phyloP scores from a whole-genome alignment of 2,888 invertebrate species.

The Scaptomyza tumidula region DNA sequence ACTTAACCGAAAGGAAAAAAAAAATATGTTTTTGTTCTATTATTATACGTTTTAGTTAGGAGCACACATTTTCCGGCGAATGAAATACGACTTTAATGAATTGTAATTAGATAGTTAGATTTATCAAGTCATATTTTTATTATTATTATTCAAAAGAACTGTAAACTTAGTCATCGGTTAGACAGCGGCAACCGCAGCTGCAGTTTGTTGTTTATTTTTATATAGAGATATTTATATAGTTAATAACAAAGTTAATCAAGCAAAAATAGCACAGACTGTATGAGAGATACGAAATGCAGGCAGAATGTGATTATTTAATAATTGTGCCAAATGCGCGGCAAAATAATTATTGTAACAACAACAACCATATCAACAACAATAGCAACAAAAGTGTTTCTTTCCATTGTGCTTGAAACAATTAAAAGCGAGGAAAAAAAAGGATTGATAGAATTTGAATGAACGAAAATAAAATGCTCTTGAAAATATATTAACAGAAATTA shows the following conservation, averaged over 20 bases:
- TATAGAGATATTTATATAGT: conserved; percentile 40
- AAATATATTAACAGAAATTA: no score
- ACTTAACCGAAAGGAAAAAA: background rate
- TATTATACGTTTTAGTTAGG: background rate
- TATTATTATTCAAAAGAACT: conserved; percentile 40
- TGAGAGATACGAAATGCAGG: conserved; percentile 41
- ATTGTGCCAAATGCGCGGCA: conserved; percentile 77
- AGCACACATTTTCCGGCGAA: conserved; percentile 24
- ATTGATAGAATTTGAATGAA: background rate
- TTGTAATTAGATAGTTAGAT: conserved; percentile 55
- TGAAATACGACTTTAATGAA: conserved; percentile 28
- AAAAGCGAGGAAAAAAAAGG: conserved; percentile 25
- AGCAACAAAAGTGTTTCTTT: conserved; percentile 36
- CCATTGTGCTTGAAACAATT: conserved; percentile 55
- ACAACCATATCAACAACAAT: conserved; percentile 24
- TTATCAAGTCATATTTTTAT: conserved; percentile 46
- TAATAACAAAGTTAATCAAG: conserved; percentile 73
- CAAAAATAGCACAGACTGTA: conserved; percentile 69
- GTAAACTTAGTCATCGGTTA: conserved; percentile 38
- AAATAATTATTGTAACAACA: conserved; percentile 57
- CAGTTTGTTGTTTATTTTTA: conserved; percentile 34
- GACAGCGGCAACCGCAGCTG: conserved; percentile 40
- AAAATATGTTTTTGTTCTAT: background rate
- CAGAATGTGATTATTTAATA: conserved; percentile 76
- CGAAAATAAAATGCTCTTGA: conserved; percentile 22